A percentile compares a stretch with the other conserved stretches of the same genome.
Evolutionary conservation across 2,888 invertebrate species (phyloP).

Genomic region (Ptilodon capucinus): DNA sequence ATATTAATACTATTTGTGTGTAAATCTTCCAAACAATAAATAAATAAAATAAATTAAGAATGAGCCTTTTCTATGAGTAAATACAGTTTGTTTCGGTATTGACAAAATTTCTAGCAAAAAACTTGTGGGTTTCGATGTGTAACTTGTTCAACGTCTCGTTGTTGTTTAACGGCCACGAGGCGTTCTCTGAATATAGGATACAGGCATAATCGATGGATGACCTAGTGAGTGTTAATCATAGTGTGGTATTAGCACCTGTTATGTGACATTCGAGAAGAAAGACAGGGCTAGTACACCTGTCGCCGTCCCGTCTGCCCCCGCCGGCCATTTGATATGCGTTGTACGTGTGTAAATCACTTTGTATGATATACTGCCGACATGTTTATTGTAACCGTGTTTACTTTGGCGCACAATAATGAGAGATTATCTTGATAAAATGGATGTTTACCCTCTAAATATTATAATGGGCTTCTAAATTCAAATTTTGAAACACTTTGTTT

Average conservation of each 20-base stretch:
- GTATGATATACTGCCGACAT: not conserved
- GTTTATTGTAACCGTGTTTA: not conserved
- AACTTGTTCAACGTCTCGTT: no score
- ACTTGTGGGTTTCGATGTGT: no score
- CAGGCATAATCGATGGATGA: no score
- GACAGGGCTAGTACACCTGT: not conserved
- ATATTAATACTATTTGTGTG: no score
- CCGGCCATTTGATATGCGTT: not conserved
- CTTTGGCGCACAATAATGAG: not conserved
- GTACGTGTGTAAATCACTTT: not conserved
- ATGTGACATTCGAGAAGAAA: not conserved
- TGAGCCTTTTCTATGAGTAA: no score
- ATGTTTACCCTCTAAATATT: not conserved
- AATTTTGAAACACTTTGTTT: not conserved
- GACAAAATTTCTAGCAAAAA: no score
- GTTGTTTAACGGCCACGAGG: no score
- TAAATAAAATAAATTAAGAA: no score
- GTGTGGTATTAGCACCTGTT: not conserved
- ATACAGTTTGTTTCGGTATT: no score
- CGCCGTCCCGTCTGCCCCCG: not conserved
- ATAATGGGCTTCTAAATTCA: not conserved
- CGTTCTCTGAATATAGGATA: no score
- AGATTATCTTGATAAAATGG: not conserved
- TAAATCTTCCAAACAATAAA: no score
- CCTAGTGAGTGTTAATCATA: not conserved